A percentile compares a stretch with the other conserved stretches of the same genome.
These are phyloP conservation scores for Gymnoscopelus braueri DNA, from an alignment of 2,797 vertebrate species.

Conservation along the genomic window DNA sequence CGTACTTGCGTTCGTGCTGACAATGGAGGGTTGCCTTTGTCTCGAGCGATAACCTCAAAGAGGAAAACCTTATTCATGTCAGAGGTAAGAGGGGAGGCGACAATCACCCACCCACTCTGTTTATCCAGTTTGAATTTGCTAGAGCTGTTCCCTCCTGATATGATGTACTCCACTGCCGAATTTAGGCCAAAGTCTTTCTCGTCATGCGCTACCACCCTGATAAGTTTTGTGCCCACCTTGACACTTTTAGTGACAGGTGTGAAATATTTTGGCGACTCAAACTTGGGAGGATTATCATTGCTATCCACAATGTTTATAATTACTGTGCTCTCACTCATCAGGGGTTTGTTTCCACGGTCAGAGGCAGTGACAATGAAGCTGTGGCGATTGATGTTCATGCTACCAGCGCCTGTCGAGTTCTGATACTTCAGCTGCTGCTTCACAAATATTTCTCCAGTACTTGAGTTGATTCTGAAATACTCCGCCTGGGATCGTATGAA, in stretches of 20 bases:
- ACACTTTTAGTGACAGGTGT: conserved; percentile 97
- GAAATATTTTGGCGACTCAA: conserved; percentile 85
- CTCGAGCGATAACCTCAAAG: conserved; percentile 87
- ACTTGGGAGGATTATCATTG: conserved; percentile 93
- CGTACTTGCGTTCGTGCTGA: conserved; percentile 82
- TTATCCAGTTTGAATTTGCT: conserved; percentile 90
- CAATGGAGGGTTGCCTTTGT: conserved; percentile 94
- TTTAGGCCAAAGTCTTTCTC: conserved; percentile 95
- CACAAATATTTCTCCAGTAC: conserved; percentile 92
- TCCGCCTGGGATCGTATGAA: conserved; percentile 96
- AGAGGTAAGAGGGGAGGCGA: conserved; percentile 87
- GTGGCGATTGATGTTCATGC: conserved; percentile 92
- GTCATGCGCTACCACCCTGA: conserved; percentile 89
- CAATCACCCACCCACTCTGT: conserved; percentile 90
- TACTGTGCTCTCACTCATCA: conserved; percentile 95
- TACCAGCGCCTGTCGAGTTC: conserved; percentile 87
- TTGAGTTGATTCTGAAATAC: conserved; percentile 94
- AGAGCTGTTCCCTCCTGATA: conserved; percentile 86
- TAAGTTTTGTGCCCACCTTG: conserved; percentile 89
- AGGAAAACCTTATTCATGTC: conserved; percentile 88
- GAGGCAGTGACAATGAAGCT: conserved; percentile 97
- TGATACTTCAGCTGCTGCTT: conserved; percentile 93
- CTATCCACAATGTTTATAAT: conserved; percentile 95
- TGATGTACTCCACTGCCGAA: conserved; percentile 90
- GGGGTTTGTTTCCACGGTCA: conserved; percentile 88